Percentiles rank a stretch among this genome's conserved stretches.
Evolutionary conservation across 2,888 invertebrate species (phyloP).

Genomic region (Xanthorhoe spadicearia): DNA sequence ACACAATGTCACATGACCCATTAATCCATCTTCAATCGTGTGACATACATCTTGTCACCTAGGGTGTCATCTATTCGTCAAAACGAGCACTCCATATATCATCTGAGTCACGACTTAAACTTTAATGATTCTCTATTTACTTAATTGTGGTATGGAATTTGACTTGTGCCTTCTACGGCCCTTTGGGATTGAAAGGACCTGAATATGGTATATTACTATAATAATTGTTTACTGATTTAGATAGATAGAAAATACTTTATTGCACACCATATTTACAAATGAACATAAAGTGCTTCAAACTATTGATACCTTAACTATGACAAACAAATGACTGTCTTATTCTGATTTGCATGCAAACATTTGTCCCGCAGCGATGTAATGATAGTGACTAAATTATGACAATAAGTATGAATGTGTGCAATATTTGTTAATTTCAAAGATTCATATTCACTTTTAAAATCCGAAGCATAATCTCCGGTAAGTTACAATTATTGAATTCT

Average conservation of each 20-base stretch:
- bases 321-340: no score
- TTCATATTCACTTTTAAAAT: no score
- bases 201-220: neutral
- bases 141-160: constrained; percentile 50
- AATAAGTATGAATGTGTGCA: no score
- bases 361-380: no score
- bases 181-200: neutral
- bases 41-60: constrained; percentile 16
- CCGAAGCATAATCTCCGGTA: neutral
- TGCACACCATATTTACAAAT: no score
- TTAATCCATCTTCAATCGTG: constrained; percentile 38
- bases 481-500: neutral
- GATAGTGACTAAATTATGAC: no score
- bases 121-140: constrained; percentile 72
- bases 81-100: constrained; percentile 46
- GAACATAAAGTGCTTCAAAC: no score
- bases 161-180: constrained; percentile 13
- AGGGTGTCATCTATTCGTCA: constrained; percentile 34
- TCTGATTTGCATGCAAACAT: no score
- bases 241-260: no score
- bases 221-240: no score
- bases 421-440: no score
- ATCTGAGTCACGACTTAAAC: constrained; percentile 63
- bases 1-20: constrained; percentile 41
- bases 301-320: no score